Conservation (phyloP, 1,140 invertebrate species). For the Bombus impatiens region DNA sequence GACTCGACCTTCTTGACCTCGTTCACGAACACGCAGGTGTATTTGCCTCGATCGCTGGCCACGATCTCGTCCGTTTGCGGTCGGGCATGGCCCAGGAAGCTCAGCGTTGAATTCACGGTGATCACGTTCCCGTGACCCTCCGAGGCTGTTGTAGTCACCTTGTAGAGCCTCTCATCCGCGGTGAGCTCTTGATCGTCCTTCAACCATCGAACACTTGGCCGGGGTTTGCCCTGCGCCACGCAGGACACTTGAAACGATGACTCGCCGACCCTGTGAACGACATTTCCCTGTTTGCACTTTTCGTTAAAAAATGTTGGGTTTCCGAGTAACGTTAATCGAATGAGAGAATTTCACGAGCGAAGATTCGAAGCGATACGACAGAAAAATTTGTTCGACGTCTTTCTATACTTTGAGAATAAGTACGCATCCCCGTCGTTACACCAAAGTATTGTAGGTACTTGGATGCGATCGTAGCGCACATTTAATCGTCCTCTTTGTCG, state of each 20-base stretch:
- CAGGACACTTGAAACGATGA: slow-evolving; percentile 91
- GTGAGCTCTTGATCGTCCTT: slow-evolving; percentile 92
- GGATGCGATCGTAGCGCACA: not conserved
- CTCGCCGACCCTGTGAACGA: slow-evolving; percentile 87
- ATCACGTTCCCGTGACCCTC: slow-evolving; percentile 90
- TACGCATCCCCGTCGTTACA: not conserved
- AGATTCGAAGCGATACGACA: not conserved
- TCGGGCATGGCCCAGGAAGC: slow-evolving; percentile 89
- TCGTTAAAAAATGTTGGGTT: not conserved
- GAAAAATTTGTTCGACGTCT: not conserved
- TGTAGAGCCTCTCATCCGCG: slow-evolving; percentile 89
- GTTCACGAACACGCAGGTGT: slow-evolving; percentile 94
- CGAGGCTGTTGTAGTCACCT: slow-evolving; percentile 89
- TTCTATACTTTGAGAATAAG: not conserved
- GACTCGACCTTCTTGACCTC: slow-evolving; percentile 93
- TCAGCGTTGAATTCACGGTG: slow-evolving; percentile 92
- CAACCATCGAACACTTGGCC: slow-evolving; percentile 91
- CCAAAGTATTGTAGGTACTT: not conserved
- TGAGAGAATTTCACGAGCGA: not conserved
- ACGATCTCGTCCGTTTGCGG: slow-evolving; percentile 89
- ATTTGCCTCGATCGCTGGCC: slow-evolving; percentile 92
- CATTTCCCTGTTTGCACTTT: too few species aligned
- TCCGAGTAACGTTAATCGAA: not conserved
- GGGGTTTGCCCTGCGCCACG: slow-evolving; percentile 93
- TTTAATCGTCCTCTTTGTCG: slow-evolving; percentile 9